These are phyloP conservation scores for Poecilobothrus nobilitatus DNA, from an alignment of 2,888 invertebrate genomes.

Conservation along the genomic window DNA sequence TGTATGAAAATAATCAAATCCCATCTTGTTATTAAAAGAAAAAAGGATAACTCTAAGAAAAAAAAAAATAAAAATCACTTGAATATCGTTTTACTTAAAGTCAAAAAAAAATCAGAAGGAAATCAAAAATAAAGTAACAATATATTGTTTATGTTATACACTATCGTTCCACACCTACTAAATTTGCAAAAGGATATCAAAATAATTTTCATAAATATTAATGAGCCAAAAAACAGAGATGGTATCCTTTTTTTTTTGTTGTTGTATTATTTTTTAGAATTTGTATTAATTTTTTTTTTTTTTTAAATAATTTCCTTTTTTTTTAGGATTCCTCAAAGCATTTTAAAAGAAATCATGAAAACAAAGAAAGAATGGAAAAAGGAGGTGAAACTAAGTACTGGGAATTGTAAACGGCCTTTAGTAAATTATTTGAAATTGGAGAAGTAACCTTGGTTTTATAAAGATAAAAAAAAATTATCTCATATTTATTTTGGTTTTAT, in stretches of 20 bases:
- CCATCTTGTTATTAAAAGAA: neutral
- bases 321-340: no score
- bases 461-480: no score
- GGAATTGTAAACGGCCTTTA: no score
- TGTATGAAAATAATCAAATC: neutral
- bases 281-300: neutral
- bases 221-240: neutral
- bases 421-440: no score
- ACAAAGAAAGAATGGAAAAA: no score
- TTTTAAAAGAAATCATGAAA: no score
- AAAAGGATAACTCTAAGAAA: neutral
- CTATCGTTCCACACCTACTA: neutral
- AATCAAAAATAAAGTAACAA: neutral
- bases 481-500: no score
- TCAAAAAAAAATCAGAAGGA: neutral
- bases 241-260: neutral
- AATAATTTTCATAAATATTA: constrained; percentile 6
- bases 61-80: neutral
- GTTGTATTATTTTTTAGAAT: neutral
- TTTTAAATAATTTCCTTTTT: no score
- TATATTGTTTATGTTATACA: neutral
- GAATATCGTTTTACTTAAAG: neutral
- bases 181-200: neutral
- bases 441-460: no score
- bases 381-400: no score